Evolutionary conservation across 2,113 vertebrate species (phyloP).

Genomic region (Albula glossodonta): DNA sequence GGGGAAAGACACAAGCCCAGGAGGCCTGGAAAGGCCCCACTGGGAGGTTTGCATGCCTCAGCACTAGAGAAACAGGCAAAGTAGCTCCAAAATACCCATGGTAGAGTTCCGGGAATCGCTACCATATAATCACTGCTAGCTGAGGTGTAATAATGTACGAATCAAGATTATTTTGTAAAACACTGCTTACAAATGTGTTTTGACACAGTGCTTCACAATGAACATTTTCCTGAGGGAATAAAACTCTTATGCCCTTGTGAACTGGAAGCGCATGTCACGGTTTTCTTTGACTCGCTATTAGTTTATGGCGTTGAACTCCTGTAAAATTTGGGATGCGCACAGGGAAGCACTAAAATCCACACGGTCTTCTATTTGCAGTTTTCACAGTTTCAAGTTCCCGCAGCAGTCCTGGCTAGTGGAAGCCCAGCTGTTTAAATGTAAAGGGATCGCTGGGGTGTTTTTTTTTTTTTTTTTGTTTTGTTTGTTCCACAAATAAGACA

Average conservation of each 20-base stretch:
- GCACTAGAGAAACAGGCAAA: too few relatives aligned
- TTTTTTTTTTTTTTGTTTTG: not conserved
- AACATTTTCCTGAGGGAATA: not conserved
- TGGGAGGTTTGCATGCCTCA: too few relatives aligned
- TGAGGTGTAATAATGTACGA: not conserved
- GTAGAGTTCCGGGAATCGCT: not conserved
- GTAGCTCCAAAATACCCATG: not conserved
- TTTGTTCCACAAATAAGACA: constrained; percentile 3
- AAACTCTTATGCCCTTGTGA: not conserved
- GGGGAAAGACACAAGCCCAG: too few relatives aligned
- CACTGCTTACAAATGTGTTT: not conserved
- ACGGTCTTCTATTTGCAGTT: not conserved
- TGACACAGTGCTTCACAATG: not conserved
- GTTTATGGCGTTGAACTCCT: not conserved
- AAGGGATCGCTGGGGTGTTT: not conserved
- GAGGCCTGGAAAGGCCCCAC: too few relatives aligned
- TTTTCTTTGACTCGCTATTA: not conserved
- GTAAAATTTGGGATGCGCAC: not conserved
- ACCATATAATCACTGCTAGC: not conserved
- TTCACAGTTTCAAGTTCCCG: not conserved
- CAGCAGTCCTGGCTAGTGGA: not conserved
- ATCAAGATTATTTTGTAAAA: not conserved
- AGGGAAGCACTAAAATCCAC: not conserved
- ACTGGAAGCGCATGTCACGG: too few relatives aligned
- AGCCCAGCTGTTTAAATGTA: not conserved